Evolutionary conservation across 2,888 invertebrate species (phyloP), one percentile per base, ranked within the genome.

Genomic region (Hypselothyrea guttata): DNA sequence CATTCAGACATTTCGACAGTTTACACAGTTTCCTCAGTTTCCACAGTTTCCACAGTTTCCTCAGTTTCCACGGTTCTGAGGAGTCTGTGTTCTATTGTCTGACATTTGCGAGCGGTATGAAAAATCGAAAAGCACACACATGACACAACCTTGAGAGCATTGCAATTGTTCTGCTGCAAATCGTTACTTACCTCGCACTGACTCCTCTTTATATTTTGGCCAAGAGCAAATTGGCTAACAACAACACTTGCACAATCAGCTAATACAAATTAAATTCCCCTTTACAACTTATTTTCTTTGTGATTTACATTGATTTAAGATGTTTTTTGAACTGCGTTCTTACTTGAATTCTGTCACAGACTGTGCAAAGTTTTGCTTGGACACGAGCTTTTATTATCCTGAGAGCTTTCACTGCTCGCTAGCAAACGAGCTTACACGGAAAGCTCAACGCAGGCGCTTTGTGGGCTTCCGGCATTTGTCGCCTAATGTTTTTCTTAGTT

Each of bases 381-480:
- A 37, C 52, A 12, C 30, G 52, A 78, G 84, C 85, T 81, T 85
- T 78, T 68, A 83, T 84, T 63, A 60, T 82, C 63, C 75, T 56
- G 62, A 11, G 22, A 72, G 68, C 65, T 58, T 65, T 58, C 7
- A 33, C 34, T 44, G 55, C 5, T 40, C 28, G 30, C 4, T n/a
- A n/a, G n/a, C n/a, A n/a, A n/a, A n/a, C 22, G 15, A 42, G 48
- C 48, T 60, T 51, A 1, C 4, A 0, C 15, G 7, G 40, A 33
- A 81, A 84, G 59, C 33, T 31, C 44, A 30, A 41, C 82, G 78
- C 78, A 47, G 42, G 73, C 81, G 81, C 49, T 15, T 9, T 33
- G 4, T 0, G 9, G 42, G 53, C 61, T 84, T 81, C 83, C 83
- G 81, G 81, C 85, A 13, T 73, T 73, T 73, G 9, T 28, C 28